Evolutionary conservation across 2,113 vertebrate species (phyloP), one percentile per base, ranked within the genome.

Genomic region (Aldabrachelys gigantea): DNA sequence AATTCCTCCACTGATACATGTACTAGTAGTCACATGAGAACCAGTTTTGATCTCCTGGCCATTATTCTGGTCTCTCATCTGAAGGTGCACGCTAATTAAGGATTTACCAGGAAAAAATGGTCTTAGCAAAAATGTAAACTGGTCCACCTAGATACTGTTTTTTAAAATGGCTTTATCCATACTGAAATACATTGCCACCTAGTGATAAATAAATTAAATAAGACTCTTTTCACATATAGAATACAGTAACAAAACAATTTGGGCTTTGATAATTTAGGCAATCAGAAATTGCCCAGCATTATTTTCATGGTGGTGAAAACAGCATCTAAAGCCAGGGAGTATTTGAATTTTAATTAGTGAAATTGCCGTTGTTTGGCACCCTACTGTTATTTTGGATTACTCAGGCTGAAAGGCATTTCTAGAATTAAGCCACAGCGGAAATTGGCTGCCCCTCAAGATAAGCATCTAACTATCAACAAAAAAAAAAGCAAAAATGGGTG

Each of bases 161-260:
- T n/a, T 82, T 44, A 84, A 4, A 62, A 69, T 47, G 54, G 29
- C 50, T 94, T 87, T 90, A 76, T 94, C 88, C 94, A 94, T 89
- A 49, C 92, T 88, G 95, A 98, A 94, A 90, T 95, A 38, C 75
- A 98, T 92, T 96, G 98, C 98, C 98, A 98, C 96, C 98, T 98
- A 98, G 98, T 96, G 98, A 97, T 94, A 90, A 96, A 88, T 84
- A 13, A 52, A 8, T 82, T 93, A 80, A 17, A 1, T 57, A 84
- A 65, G 93, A 19, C 79, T 69, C 84, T 59, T 3, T 62, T 25
- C 3, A 59, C 44, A 57, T 41, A 31, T 6, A 44, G 75, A 27
- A 25, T 44, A 27, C 25, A 31, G 9, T 17, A 44, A 17, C 41
- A 78, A 27, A 78, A 44, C 19, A 59, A 47, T 44, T 59, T 50